Evolutionary conservation across 1,140 invertebrate genomes (phyloP).

Genomic region (Dolichoris vasculosae): DNA sequence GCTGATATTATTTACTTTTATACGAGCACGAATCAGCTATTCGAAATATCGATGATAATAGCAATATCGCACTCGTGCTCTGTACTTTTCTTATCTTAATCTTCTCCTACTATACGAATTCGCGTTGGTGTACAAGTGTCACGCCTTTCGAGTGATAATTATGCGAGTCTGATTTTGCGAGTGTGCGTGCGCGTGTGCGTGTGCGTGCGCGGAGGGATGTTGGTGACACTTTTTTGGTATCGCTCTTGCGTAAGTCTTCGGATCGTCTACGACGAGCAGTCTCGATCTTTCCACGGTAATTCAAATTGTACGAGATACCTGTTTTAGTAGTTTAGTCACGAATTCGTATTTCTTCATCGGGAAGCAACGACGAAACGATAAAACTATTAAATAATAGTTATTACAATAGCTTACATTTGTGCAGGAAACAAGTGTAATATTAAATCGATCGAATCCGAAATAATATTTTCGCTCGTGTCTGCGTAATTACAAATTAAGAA

Average conservation of each 20-base stretch:
- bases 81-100: constrained; percentile 5
- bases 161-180: background rate
- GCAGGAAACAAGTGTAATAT: too few relatives aligned
- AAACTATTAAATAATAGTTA: background rate
- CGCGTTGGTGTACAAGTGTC: background rate
- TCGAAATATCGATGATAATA: background rate
- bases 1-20: background rate
- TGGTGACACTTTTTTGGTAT: background rate
- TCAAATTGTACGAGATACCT: background rate
- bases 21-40: background rate
- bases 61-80: background rate
- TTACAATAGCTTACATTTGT: background rate
- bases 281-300: background rate
- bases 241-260: background rate
- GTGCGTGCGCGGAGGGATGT: background rate
- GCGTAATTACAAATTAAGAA: background rate
- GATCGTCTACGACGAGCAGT: background rate
- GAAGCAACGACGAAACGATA: background rate
- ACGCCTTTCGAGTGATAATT: constrained; percentile 4
- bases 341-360: background rate
- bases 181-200: background rate
- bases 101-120: background rate
- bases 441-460: background rate
- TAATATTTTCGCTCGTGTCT: background rate
- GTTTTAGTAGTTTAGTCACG: background rate